phyloP scores from a whole-genome alignment of 1,140 invertebrate species.

The Sarcophaga peregrina region DNA sequence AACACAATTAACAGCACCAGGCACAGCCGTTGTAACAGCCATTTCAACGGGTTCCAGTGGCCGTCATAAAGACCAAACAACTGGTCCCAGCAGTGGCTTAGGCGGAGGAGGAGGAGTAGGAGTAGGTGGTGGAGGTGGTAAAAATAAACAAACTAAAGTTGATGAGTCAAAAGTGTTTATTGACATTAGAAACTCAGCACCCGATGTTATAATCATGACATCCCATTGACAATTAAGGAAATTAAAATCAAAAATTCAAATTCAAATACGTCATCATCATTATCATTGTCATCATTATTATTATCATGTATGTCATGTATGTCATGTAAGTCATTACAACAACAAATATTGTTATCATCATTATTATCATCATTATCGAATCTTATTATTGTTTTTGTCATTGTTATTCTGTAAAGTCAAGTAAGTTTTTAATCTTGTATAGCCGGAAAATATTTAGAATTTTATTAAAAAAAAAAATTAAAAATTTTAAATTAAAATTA shows the following conservation, averaged over 20 bases:
- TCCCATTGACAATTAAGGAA: conserved; percentile 75
- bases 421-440: too few relatives aligned
- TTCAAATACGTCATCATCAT: background rate
- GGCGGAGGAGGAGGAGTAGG: background rate
- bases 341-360: too few relatives aligned
- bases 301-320: background rate
- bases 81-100: background rate
- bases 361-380: too few relatives aligned
- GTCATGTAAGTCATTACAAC: too few relatives aligned
- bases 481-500: too few relatives aligned
- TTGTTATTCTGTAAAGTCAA: too few relatives aligned
- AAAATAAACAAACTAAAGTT: conserved; percentile 51
- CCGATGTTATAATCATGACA: conserved; percentile 84
- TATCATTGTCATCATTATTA: background rate
- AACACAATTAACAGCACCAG: conserved; percentile 50
- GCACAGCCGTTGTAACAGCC: conserved; percentile 50
- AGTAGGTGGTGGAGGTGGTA: background rate
- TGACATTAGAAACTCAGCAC: conserved; percentile 78
- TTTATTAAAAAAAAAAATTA: too few relatives aligned
- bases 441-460: too few relatives aligned
- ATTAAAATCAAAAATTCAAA: conserved; percentile 1
- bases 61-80: background rate
- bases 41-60: conserved; percentile 67
- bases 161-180: conserved; percentile 66
- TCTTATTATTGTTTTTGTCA: too few relatives aligned